Percentiles rank a stretch among this genome's conserved stretches.
Conservation (phyloP, 2,888 invertebrate species). For the Platypus cylindrus region DNA sequence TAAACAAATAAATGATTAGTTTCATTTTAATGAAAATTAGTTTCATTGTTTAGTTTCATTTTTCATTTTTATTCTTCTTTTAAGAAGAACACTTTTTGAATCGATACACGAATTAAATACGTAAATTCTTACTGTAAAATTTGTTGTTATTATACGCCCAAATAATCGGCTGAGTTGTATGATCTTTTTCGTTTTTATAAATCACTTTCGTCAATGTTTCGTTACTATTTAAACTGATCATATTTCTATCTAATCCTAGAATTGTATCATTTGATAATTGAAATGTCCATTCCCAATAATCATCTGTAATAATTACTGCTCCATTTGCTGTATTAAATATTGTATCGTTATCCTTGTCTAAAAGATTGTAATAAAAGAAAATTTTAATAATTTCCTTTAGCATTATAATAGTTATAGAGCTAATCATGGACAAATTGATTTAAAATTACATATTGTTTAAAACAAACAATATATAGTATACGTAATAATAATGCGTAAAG, state of each 20-base stretch:
- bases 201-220: constrained; percentile 30
- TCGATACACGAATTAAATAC: neutral
- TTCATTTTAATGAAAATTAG: too few relatives aligned
- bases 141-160: constrained; percentile 39
- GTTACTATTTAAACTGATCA: constrained; percentile 30
- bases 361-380: neutral
- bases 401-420: too few relatives aligned
- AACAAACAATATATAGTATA: too few relatives aligned
- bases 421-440: too few relatives aligned
- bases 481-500: too few relatives aligned
- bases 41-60: neutral
- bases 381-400: neutral
- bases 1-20: constrained; percentile 2
- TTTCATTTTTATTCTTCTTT: too few relatives aligned
- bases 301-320: constrained; percentile 44
- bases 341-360: constrained; percentile 9
- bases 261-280: constrained; percentile 40
- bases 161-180: constrained; percentile 40
- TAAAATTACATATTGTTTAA: too few relatives aligned
- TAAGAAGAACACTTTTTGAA: neutral
- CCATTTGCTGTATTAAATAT: constrained; percentile 43
- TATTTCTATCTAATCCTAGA: constrained; percentile 44
- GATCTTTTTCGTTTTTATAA: constrained; percentile 37
- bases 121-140: constrained; percentile 37
- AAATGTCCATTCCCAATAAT: constrained; percentile 49